Conservation (phyloP, 1,140 invertebrate species). For the Drosophila erecta region DNA sequence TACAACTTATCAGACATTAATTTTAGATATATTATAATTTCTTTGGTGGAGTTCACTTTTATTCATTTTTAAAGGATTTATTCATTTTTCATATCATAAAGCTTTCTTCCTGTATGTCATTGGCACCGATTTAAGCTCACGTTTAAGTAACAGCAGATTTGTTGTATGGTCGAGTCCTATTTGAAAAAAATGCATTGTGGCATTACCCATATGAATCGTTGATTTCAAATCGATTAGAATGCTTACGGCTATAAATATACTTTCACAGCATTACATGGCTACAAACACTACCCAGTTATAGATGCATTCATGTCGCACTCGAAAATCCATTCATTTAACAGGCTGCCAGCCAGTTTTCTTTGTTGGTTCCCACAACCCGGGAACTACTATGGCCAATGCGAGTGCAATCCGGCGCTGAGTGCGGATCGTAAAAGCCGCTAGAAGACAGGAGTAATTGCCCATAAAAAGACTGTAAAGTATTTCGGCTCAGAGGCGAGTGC, state of each 20-base stretch:
- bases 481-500: slow-evolving; percentile 25
- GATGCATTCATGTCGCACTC: slow-evolving; percentile 12
- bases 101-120: too few relatives aligned
- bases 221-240: not conserved
- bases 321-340: slow-evolving; percentile 23
- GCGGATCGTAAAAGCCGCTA: slow-evolving; percentile 46
- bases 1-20: too few relatives aligned
- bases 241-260: not conserved
- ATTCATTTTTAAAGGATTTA: too few relatives aligned
- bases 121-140: too few relatives aligned
- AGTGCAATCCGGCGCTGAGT: slow-evolving; percentile 34
- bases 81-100: too few relatives aligned
- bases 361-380: slow-evolving; percentile 32
- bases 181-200: too few relatives aligned
- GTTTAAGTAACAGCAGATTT: too few relatives aligned
- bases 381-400: slow-evolving; percentile 36
- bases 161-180: too few relatives aligned
- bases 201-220: too few relatives aligned
- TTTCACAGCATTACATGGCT: not conserved
- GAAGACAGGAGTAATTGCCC: slow-evolving; percentile 41
- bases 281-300: not conserved
- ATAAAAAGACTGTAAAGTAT: slow-evolving; percentile 59
- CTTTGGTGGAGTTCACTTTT: too few relatives aligned
- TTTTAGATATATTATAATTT: too few relatives aligned
- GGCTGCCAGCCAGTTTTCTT: slow-evolving; percentile 7